Evolutionary conservation across 1,140 invertebrate genomes (phyloP).

Genomic region (Hyles euphorbiae): DNA sequence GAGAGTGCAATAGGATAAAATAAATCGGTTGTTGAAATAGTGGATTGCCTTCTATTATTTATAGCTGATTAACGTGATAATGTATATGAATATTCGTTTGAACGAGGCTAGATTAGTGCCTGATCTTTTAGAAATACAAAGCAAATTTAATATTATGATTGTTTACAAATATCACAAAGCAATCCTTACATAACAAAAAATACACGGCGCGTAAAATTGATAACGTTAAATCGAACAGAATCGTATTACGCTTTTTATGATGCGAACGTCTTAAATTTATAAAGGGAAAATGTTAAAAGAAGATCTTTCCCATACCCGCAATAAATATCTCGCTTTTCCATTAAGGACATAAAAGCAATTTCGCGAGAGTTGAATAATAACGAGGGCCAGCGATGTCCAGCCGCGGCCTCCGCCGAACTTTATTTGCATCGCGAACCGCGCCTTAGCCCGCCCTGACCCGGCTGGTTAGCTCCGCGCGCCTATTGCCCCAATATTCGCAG

Average conservation of each 20-base stretch:
- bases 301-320: conserved; percentile 59
- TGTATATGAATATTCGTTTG: too few species aligned
- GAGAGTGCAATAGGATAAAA: too few species aligned
- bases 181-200: too few species aligned
- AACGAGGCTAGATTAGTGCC: too few species aligned
- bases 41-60: too few species aligned
- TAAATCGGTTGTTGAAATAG: too few species aligned
- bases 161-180: too few species aligned
- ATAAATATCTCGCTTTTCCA: conserved; percentile 74
- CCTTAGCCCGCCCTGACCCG: conserved; percentile 24
- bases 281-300: conserved; percentile 45
- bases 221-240: neutral
- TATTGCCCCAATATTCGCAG: conserved; percentile 70
- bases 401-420: conserved; percentile 58
- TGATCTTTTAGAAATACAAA: too few species aligned
- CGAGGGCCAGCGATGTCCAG: conserved; percentile 68
- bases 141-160: too few species aligned
- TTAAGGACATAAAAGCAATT: conserved; percentile 73
- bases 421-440: conserved; percentile 70
- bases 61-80: too few species aligned
- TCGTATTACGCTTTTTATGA: neutral
- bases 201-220: too few species aligned
- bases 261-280: conserved; percentile 16
- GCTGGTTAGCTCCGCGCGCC: conserved; percentile 44
- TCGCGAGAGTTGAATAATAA: conserved; percentile 72